Conservation (phyloP, 2,888 invertebrate species). For the Phyto melanocephala region DNA sequence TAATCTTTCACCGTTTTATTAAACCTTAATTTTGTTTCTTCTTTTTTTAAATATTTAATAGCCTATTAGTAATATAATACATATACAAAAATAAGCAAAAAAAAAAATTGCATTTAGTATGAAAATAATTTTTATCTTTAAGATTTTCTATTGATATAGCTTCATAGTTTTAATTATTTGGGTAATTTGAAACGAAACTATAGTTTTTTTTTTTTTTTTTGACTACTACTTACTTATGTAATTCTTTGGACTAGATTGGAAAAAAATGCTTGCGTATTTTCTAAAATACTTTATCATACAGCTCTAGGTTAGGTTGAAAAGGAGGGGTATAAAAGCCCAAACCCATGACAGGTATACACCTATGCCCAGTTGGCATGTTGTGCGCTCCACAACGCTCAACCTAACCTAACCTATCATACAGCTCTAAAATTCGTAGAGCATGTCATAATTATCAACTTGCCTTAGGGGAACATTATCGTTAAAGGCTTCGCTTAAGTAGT, state of each 20-base stretch:
- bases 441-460: constrained; percentile 78
- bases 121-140: constrained; percentile 24
- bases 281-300: too few relatives aligned
- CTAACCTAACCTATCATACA: too few relatives aligned
- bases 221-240: too few relatives aligned
- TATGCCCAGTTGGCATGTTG: too few relatives aligned
- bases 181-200: background rate
- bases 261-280: too few relatives aligned
- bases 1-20: background rate
- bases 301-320: too few relatives aligned
- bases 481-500: constrained; percentile 81
- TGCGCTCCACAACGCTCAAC: too few relatives aligned
- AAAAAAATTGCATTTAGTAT: background rate
- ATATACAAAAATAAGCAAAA: background rate
- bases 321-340: too few relatives aligned
- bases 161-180: constrained; percentile 19
- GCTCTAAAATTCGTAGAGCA: constrained; percentile 73
- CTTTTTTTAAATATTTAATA: background rate
- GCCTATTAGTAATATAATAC: background rate
- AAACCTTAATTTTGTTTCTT: background rate
- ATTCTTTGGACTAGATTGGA: too few relatives aligned
- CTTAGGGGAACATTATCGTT: constrained; percentile 77
- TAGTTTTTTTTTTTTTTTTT: background rate
- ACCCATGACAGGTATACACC: too few relatives aligned
- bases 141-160: constrained; percentile 9